Percentiles rank a stretch among this genome's conserved stretches.
These are phyloP conservation scores for Antidorcas marsupialis DNA, from an alignment of 2,113 vertebrate species.

Conservation along the genomic window DNA sequence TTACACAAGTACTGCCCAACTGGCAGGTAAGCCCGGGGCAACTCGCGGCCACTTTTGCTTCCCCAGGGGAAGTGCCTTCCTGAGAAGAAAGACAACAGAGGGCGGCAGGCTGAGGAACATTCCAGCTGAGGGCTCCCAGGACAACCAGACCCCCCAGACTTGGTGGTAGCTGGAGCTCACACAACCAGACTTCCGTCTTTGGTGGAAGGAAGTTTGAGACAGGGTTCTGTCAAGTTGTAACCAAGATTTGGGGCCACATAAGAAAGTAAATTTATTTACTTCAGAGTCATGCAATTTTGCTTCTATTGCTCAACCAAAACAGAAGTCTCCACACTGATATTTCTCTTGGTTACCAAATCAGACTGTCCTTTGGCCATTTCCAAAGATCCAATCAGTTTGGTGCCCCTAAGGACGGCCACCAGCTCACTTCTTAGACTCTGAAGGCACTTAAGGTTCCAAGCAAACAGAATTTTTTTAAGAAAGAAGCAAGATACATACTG, in stretches of 20 bases:
- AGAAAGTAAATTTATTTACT: not conserved
- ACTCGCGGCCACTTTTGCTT: not conserved
- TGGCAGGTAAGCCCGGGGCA: not conserved
- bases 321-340: not conserved
- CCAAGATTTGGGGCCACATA: not conserved
- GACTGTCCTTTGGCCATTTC: not conserved
- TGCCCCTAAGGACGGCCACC: not conserved
- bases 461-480: not conserved
- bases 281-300: not conserved
- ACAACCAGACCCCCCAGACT: not conserved
- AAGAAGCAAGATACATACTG: not conserved
- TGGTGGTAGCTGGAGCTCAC: not conserved
- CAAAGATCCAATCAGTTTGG: not conserved
- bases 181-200: not conserved
- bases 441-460: not conserved
- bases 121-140: not conserved
- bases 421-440: not conserved
- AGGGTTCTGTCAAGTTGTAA: not conserved
- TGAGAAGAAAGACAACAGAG: not conserved
- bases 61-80: not conserved
- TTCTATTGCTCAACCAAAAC: not conserved
- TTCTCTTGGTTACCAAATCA: not conserved
- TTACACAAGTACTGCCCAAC: not conserved
- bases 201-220: not conserved
- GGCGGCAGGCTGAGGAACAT: not conserved